Conservation (phyloP, 2,797 vertebrate genomes). For the Columba guinea region DNA sequence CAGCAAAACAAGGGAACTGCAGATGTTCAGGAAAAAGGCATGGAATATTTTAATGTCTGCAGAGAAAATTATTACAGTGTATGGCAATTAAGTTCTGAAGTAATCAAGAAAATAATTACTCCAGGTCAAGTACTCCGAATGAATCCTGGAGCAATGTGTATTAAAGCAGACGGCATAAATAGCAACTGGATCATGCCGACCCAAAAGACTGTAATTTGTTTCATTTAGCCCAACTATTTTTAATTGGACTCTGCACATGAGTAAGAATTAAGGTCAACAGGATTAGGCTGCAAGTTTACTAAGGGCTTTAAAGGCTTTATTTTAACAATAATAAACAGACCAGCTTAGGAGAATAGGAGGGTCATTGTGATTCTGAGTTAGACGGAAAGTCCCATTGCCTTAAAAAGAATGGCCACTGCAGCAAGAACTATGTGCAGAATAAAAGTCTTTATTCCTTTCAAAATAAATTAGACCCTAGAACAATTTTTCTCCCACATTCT, state of each 20-base stretch:
- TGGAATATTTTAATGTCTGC: neutral
- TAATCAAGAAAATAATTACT: constrained; percentile 14
- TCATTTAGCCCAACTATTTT: constrained; percentile 15
- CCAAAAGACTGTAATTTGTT: neutral
- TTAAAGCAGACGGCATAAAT: neutral
- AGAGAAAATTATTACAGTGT: neutral
- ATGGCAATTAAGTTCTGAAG: neutral
- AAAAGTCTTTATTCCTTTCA: neutral
- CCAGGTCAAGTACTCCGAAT: neutral
- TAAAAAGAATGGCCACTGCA: neutral
- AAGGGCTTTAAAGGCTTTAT: constrained; percentile 38
- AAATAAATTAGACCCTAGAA: neutral
- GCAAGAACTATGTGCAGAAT: neutral
- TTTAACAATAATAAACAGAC: constrained; percentile 53
- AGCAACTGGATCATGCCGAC: rapidly evolving
- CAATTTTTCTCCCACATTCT: neutral
- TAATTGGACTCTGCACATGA: constrained; percentile 26
- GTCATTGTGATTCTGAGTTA: constrained; percentile 1
- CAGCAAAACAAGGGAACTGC: neutral
- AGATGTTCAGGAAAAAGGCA: neutral
- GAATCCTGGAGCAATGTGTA: neutral
- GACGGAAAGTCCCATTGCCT: neutral
- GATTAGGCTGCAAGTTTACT: constrained; percentile 34
- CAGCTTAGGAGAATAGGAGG: neutral
- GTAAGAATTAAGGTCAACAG: constrained; percentile 29